Evolutionary conservation across 2,888 invertebrate species (phyloP), one percentile per base, ranked within the genome.

Genomic region (Drosophila lacicola): DNA sequence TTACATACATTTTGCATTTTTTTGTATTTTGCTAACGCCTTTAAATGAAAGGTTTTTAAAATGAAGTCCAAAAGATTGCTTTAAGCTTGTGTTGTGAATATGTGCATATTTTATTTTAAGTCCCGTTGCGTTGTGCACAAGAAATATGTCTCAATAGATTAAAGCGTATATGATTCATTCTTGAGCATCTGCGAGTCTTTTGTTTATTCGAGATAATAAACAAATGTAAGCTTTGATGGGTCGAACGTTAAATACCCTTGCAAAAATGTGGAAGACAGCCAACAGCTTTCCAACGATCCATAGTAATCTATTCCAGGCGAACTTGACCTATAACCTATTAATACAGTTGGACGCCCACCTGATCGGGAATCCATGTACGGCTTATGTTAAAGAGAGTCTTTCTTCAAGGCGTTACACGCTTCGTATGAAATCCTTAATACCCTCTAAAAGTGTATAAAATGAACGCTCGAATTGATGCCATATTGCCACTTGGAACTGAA

Each of bases 1-100:
- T 81, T 66, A 51, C 68, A 78, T 78, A 6, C 36, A 57, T 72
- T 73, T 79, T 13, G 72, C 81, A 55, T 2, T 1, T 46, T 45
- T 72, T 74, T 45, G 33, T 17, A 6, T 29, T 36, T 67, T 54
- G 54, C 53, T 68, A 56, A 57, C 37, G 17, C 14, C 37, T 46
- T 19, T 29, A 64, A 66, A 54, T 63, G 63, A 80, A 84, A 78
- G 74, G 55, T 78, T 61, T 19, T 13, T n/a, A 8, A 37, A 29
- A 29, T 29, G 8, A 8, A 8, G 29, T 8, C 29, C 29, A 29
- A 29, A 29, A 8, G 29, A 8, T 29, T 8, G 8, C 29, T 29
- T 29, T 2, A 29, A 29, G 29, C 8, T 29, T 29, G 8, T 2
- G 29, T 29, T 29, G 29, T 33, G 17, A 14, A 46, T 58, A 11